These are phyloP conservation scores for Leucozona laternaria DNA, from an alignment of 2,888 invertebrate species.

Conservation along the genomic window DNA sequence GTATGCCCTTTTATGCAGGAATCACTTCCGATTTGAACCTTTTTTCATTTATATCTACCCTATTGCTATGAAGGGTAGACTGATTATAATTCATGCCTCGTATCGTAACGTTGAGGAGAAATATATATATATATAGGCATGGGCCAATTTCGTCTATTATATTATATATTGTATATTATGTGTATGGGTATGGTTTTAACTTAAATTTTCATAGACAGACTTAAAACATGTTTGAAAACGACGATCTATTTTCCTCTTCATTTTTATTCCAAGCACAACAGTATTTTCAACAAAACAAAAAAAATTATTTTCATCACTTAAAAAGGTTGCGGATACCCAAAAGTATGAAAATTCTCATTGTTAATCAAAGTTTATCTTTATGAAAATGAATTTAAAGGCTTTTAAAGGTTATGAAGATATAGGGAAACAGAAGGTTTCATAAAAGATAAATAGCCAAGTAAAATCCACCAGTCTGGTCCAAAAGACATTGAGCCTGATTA, in stretches of 20 bases:
- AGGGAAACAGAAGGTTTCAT: neutral
- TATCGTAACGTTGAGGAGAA: constrained; percentile 22
- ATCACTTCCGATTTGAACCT: constrained; percentile 62
- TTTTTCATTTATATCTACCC: constrained; percentile 39
- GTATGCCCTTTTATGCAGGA: constrained; percentile 41
- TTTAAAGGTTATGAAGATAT: neutral
- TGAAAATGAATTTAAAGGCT: neutral
- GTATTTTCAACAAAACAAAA: constrained; percentile 7
- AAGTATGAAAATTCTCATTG: neutral
- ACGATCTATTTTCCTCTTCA: neutral
- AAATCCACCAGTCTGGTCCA: neutral
- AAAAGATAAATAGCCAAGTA: neutral
- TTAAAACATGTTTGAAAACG: neutral
- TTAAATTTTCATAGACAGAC: constrained; percentile 10
- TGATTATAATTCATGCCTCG: constrained; percentile 10
- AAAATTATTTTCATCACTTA: constrained; percentile 3
- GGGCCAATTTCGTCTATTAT: neutral
- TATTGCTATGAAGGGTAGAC: constrained; percentile 27
- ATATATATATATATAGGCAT: constrained; percentile 16
- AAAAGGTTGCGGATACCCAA: neutral
- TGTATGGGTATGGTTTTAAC: neutral
- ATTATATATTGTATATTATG: neutral
- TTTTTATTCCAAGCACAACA: constrained; percentile 18
- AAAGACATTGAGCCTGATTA: too few species aligned
- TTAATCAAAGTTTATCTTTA: neutral